These are phyloP conservation scores for Latheticus oryzae DNA, from an alignment of 2,888 invertebrate species.

Conservation along the genomic window DNA sequence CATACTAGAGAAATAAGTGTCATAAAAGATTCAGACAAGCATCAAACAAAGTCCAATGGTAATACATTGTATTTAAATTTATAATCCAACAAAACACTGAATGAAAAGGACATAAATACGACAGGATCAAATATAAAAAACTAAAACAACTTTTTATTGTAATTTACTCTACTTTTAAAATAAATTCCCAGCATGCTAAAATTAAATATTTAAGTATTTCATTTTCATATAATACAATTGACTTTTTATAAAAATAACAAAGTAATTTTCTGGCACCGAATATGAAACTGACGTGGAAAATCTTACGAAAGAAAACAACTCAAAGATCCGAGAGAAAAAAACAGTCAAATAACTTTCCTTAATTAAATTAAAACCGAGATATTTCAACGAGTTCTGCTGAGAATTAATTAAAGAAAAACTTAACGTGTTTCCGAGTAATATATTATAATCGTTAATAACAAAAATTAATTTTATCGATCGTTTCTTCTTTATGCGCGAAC, in stretches of 20 bases:
- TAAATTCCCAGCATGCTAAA: too few species aligned
- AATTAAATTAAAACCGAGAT: conserved; percentile 63
- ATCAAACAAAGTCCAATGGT: too few species aligned
- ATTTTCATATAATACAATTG: too few species aligned
- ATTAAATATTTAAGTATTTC: too few species aligned
- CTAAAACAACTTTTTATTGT: too few species aligned
- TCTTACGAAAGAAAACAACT: conserved; percentile 47
- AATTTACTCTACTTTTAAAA: too few species aligned
- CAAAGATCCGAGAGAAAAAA: conserved; percentile 47
- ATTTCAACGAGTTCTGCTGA: conserved; percentile 51
- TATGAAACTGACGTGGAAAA: conserved; percentile 33
- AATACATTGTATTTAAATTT: too few species aligned
- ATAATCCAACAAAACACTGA: too few species aligned
- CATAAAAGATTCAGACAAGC: too few species aligned
- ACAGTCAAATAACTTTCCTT: conserved; percentile 56
- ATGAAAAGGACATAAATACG: too few species aligned
- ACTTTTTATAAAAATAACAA: conserved; percentile 30
- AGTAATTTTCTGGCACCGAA: conserved; percentile 30
- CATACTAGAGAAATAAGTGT: too few species aligned
- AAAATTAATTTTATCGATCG: conserved; percentile 64
- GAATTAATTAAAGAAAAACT: conserved; percentile 64
- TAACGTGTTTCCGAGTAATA: conserved; percentile 60
- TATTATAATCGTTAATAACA: conserved; percentile 65
- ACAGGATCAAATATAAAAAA: too few species aligned
- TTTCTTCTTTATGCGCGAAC: conserved; percentile 50